Base-by-base conservation (phyloP, 2,888 invertebrate species). In the Mamestra brassicae region DNA sequence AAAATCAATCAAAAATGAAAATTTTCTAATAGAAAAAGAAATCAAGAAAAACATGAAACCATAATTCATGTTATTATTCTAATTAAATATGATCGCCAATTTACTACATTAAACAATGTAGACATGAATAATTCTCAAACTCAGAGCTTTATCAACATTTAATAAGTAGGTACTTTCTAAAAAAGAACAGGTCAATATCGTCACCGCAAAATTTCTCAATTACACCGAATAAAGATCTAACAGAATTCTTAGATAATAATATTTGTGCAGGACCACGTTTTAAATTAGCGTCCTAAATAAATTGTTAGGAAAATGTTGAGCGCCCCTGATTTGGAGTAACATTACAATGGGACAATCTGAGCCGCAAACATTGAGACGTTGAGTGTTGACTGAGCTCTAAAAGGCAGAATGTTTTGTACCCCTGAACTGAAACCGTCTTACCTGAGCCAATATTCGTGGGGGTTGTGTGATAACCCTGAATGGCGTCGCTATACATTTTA, bases 361-460 rank as follows among this genome's bases (percentile, higher is more conserved):
- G 78, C 65, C 73, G 84, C 85, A 86, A 88, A 85, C 87, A 78
- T 66, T 61, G 75, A 63, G 76, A 66, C 55, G 63, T 60, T 15
- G 79, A 90, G 89, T 93, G 91, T 93, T 93, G 89, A 91, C 93
- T 85, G 80, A 88, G 85, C 93, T 93, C 87, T 83, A 90, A 85
- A 87, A 89, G 89, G 87, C 88, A 88, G 87, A 92, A 88, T 91
- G 93, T 92, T 91, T 85, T 82, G 85, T 82, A 89, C 87, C 88
- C 80, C 90, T 90, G 90, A 89, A 83, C 88, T 89, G 86, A 90
- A 91, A 92, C 88, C 85, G 85, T 91, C 93, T 92, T 91, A 89
- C 90, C 89, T 92, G 87, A 87, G 83, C 89, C 90, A 91, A 93
- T 89, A 92, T 90, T 90, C 89, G 82, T 68, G 60, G 64, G 8